Percentiles rank a stretch among this genome's conserved stretches.
Conservation (phyloP, 2,113 vertebrate species). For the Herpetotheres cachinnans region DNA sequence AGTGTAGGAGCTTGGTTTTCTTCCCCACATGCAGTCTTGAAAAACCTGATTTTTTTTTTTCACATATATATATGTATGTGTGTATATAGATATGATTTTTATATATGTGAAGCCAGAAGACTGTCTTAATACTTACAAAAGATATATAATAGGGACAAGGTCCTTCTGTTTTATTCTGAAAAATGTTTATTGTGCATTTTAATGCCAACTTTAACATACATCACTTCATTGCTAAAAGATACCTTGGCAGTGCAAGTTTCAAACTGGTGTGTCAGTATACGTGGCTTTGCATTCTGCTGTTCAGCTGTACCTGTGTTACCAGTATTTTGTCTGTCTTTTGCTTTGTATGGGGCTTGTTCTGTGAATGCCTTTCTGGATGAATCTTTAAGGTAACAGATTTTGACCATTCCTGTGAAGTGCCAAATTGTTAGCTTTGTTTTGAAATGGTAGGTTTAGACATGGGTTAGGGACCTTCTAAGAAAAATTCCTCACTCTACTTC, state of each 20-base stretch:
- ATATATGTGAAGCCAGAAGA: background rate
- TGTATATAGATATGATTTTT: no score
- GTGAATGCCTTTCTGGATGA: background rate
- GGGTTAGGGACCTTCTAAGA: background rate
- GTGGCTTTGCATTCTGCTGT: background rate
- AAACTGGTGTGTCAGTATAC: background rate
- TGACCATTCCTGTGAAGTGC: background rate
- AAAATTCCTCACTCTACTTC: background rate
- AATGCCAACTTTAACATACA: background rate
- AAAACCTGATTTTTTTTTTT: background rate
- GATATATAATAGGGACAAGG: background rate
- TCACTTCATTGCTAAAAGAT: background rate
- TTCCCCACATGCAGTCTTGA: background rate
- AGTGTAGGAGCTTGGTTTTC: background rate
- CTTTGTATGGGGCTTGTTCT: background rate
- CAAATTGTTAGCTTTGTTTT: background rate
- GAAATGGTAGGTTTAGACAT: background rate
- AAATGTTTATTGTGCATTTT: background rate
- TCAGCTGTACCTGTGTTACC: background rate
- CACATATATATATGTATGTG: no score
- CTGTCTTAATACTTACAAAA: background rate
- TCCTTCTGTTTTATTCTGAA: background rate
- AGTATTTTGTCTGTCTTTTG: background rate
- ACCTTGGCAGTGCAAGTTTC: background rate
- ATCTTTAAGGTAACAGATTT: background rate